Percentiles rank a stretch among this genome's conserved stretches.
phyloP scores from a whole-genome alignment of 2,113 vertebrate species.

The Neodontobutis hainanensis region DNA sequence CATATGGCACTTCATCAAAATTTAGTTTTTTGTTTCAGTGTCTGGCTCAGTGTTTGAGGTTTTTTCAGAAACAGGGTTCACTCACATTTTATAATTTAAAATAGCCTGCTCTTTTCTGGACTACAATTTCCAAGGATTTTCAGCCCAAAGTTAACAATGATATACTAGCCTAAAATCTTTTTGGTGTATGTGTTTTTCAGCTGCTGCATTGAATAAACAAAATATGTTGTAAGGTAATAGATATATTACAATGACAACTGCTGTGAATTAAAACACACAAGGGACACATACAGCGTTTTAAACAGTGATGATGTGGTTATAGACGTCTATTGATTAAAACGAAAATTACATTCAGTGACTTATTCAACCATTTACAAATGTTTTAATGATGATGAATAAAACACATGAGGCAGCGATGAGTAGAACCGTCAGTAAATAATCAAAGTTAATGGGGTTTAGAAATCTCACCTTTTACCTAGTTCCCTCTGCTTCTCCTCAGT shows the following conservation, averaged over 20 bases:
- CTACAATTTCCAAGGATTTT: too few relatives aligned
- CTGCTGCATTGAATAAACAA: too few relatives aligned
- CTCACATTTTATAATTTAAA: not conserved
- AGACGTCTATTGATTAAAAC: too few relatives aligned
- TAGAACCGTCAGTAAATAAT: not conserved
- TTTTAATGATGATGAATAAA: not conserved
- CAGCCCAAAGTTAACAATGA: too few relatives aligned
- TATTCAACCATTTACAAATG: too few relatives aligned
- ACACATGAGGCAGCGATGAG: not conserved
- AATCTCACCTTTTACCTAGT: conserved; percentile 54
- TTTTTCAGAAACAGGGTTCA: not conserved
- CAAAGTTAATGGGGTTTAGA: conserved; percentile 1
- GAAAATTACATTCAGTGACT: not conserved
- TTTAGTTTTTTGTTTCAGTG: not conserved
- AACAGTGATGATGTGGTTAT: too few relatives aligned
- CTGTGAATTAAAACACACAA: too few relatives aligned
- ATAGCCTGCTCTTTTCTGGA: not conserved
- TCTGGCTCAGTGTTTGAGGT: not conserved
- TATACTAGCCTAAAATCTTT: too few relatives aligned
- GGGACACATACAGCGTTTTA: too few relatives aligned
- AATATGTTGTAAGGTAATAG: too few relatives aligned
- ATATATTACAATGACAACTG: too few relatives aligned
- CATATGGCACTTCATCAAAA: not conserved
- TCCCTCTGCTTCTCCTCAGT: conserved; percentile 54
- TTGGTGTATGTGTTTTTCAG: too few relatives aligned